These are phyloP conservation scores for Hylia prasina DNA, from an alignment of 2,113 vertebrate species.

Conservation along the genomic window DNA sequence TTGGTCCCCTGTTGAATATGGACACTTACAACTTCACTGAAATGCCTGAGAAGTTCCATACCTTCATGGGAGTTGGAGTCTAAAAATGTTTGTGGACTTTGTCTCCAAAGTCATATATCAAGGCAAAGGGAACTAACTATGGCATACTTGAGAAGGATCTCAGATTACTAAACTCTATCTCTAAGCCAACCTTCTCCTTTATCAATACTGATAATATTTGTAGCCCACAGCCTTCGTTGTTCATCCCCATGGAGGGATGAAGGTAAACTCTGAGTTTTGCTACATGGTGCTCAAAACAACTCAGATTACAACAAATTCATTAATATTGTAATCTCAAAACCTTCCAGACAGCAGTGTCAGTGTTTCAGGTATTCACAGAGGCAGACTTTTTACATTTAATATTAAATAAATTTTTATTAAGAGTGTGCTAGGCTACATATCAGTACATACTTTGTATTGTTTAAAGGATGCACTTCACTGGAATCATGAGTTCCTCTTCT, in stretches of 20 bases:
- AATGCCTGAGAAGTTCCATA: neutral
- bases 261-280: neutral
- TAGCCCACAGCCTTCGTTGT: fast-evolving
- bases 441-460: neutral
- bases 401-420: neutral
- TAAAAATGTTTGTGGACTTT: neutral
- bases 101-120: neutral
- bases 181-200: neutral
- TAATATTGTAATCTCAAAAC: neutral
- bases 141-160: neutral
- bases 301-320: neutral
- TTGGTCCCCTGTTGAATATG: neutral
- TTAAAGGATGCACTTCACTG: neutral
- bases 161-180: neutral
- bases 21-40: neutral
- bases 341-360: neutral
- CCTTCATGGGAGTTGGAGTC: neutral
- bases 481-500: neutral
- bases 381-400: neutral
- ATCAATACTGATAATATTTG: neutral
- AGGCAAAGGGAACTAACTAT: neutral
- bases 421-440: neutral
- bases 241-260: neutral
- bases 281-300: neutral
- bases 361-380: neutral